Evolutionary conservation across 2,113 vertebrate genomes (phyloP), one percentile per base, ranked within the genome.

Genomic region (Shinisaurus crocodilurus): DNA sequence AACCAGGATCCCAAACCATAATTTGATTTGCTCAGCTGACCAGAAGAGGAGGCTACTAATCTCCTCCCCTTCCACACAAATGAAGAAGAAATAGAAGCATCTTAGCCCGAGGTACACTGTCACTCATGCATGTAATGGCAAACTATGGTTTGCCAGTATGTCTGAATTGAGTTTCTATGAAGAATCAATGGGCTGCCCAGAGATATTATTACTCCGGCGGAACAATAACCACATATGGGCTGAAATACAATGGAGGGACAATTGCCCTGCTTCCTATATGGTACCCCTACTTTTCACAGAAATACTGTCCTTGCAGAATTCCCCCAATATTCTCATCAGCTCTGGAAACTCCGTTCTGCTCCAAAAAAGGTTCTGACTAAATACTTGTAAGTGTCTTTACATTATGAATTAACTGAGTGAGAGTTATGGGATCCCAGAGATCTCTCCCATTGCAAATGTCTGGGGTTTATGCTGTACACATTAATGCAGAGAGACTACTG

Each of bases 401-500:
- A 57, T 67, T 67, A 29, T 67, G 6, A 75, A 88, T 72, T 43
- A 82, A 89, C 74, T 82, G 29, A 60, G 69, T 82, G 29, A 60
- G 69, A 34, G 29, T 60, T 25, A 57, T 57, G 34, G 34, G 6
- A 27, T 69, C 63, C 2, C 9, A 81, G 7, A 72, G 34, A 82
- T 34, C 16, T 69, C 27, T 27, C n/a, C 45, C 27, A 72, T 50
- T 70, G 37, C n/a, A 72, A 43, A 25, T 72, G 50, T 74, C 10
- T 82, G 67, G 16, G 25, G 67, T 13, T 43, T 89, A 82, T 89
- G 50, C n/a, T 82, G 8, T 40, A 57, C 20, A 82, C 82, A 72
- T 69, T 95, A 96, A 96, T 94, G 88, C 79, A 95, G 91, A 43
- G 91, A 43, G 63, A 54, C 93, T 94, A 77, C 88, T 90, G 86